Evolutionary conservation across 30 jellyfish, hydroid and myxozoan species (phyloP).

Genomic region (Rhopilema esculentum): DNA sequence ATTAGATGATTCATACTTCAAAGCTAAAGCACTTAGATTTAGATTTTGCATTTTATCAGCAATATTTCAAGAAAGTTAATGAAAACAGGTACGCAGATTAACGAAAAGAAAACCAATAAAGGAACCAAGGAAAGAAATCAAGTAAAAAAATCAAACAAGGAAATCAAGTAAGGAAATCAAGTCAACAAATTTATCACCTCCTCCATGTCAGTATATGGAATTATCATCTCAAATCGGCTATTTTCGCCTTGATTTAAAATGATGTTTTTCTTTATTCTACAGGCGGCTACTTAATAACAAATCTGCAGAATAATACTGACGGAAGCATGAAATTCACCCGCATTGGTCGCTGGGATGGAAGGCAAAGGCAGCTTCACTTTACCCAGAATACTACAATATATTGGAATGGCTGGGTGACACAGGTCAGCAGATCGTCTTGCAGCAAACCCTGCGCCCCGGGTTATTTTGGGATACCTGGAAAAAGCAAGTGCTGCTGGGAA

Average conservation of each 20-base stretch:
- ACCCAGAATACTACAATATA: slow-evolving; percentile 12
- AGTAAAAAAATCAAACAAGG: too few relatives aligned
- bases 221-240: too few relatives aligned
- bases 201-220: too few relatives aligned
- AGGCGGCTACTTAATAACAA: slow-evolving; percentile 63
- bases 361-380: slow-evolving; percentile 14
- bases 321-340: slow-evolving; percentile 28
- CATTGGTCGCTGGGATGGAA: slow-evolving; percentile 82
- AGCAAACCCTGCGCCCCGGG: slow-evolving; percentile 92
- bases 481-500: slow-evolving; percentile 88
- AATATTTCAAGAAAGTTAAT: too few relatives aligned
- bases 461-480: slow-evolving; percentile 63
- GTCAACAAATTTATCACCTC: too few relatives aligned
- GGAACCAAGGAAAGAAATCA: too few relatives aligned
- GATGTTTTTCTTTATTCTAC: not conserved
- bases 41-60: too few relatives aligned
- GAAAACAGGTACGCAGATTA: too few relatives aligned
- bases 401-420: slow-evolving; percentile 70
- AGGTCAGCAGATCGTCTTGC: slow-evolving; percentile 66
- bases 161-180: too few relatives aligned
- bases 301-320: slow-evolving; percentile 19
- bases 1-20: too few relatives aligned
- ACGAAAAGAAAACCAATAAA: too few relatives aligned
- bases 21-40: too few relatives aligned
- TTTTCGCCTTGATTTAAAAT: not conserved